phyloP scores from a whole-genome alignment of 2,888 invertebrate species.

The Chymomyza procnemis region DNA sequence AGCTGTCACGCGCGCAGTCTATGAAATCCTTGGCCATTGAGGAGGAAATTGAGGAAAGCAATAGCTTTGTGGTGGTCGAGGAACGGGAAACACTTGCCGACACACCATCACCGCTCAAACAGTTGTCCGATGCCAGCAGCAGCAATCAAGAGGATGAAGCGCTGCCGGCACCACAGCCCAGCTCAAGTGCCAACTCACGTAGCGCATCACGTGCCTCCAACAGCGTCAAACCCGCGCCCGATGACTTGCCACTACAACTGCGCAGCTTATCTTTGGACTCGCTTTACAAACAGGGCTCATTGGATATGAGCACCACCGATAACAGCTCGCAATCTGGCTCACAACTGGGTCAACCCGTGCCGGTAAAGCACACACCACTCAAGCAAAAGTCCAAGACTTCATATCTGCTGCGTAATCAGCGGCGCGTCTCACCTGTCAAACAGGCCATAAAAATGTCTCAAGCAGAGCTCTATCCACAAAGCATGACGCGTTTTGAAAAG shows the following conservation, averaged over 20 bases:
- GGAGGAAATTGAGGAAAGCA: conserved; percentile 74
- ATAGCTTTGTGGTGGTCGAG: conserved; percentile 61
- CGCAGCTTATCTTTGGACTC: conserved; percentile 70
- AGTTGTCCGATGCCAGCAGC: background rate
- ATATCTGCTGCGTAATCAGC: conserved; percentile 71
- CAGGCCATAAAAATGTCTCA: conserved; percentile 73
- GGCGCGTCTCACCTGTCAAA: conserved; percentile 75
- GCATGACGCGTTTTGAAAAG: conserved; percentile 81
- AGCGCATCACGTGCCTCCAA: conserved; percentile 4
- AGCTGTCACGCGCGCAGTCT: conserved; percentile 73
- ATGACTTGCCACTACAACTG: conserved; percentile 30
- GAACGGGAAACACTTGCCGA: conserved; percentile 31
- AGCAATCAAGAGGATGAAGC: conserved; percentile 5
- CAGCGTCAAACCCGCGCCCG: conserved; percentile 16
- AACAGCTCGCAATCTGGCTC: conserved; percentile 67
- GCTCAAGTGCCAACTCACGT: background rate
- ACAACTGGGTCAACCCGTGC: conserved; percentile 44
- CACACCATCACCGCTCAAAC: background rate
- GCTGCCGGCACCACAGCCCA: background rate
- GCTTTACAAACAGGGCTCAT: conserved; percentile 58
- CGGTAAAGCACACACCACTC: conserved; percentile 62
- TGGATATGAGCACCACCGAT: conserved; percentile 64
- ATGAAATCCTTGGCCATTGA: conserved; percentile 79
- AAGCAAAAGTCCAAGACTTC: conserved; percentile 76
- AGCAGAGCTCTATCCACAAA: conserved; percentile 71